A percentile compares a stretch with the other conserved stretches of the same genome.
These are phyloP conservation scores for Homarus americanus DNA, from an alignment of 1,140 invertebrate genomes.

Conservation along the genomic window DNA sequence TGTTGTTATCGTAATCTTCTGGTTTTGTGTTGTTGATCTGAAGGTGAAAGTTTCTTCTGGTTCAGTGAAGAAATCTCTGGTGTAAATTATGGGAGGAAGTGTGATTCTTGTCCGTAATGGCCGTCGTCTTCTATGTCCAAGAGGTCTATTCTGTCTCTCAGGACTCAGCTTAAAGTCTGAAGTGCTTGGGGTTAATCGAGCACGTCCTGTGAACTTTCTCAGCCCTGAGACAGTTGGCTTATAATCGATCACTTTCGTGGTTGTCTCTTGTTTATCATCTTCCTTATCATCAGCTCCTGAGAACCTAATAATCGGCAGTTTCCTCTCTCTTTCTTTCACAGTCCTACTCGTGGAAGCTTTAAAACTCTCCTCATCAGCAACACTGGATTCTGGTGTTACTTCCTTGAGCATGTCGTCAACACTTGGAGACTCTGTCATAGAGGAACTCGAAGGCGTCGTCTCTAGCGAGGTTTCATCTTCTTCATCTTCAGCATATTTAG, in stretches of 20 bases:
- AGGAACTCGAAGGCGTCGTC: not conserved
- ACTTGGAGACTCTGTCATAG: not conserved
- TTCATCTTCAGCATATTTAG: not conserved
- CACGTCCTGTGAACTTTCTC: constrained; percentile 5
- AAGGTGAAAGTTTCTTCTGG: constrained; percentile 36
- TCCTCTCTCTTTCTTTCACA: not conserved
- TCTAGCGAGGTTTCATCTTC: not conserved
- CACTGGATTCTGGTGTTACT: not conserved
- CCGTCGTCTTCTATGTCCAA: constrained; percentile 22
- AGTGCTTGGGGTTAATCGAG: not conserved
- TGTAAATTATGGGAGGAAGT: constrained; percentile 31
- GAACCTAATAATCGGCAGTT: not conserved
- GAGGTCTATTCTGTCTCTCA: not conserved
- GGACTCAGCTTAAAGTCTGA: not conserved
- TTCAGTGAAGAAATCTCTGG: constrained; percentile 14
- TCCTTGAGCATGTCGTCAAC: not conserved
- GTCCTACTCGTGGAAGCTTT: not conserved
- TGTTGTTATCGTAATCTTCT: not conserved
- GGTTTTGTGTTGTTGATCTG: not conserved
- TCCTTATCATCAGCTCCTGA: not conserved
- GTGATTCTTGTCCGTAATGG: constrained; percentile 8
- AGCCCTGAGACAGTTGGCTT: not conserved
- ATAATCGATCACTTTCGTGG: not conserved
- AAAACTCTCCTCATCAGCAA: not conserved
- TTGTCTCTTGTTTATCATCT: not conserved